Base-by-base conservation (phyloP, 2,888 invertebrate genomes). In the Seladonia tumulorum region DNA sequence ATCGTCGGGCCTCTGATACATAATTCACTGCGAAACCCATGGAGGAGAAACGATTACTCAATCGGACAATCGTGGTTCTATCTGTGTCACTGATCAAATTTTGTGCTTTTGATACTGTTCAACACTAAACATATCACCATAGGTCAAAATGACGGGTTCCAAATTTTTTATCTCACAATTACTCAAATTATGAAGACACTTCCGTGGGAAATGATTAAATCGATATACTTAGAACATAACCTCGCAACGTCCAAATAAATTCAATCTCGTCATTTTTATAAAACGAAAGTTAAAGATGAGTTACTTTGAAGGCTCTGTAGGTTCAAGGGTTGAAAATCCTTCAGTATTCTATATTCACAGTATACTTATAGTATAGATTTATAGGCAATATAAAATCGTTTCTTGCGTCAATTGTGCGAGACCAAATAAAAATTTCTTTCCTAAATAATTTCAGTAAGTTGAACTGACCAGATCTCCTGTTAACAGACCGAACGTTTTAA, bases 1-100 rank as follows among this genome's bases (percentile, higher is more conserved):
- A n/a, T 7, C 66, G 42, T 78, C 71, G 45, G 76, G 16, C 73
- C 70, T 74, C 18, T 45, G 77, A 35, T 83, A 83, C 45, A 75
- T 74, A 63, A 79, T 75, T 82, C 49, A 77, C 53, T 16, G 10
- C 2, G 10, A 12, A 4, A 49, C 47, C 16, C 57, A 63, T 18
- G 16, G 47, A 75, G 25, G n/a, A 42, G 25, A 63, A 42, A 63
- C 63, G 63, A 76, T 66, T 47, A 66, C 16, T 47, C 47, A 42
- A 29, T 49, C 8, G 35, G 14, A 72, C 35, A 39, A 66, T 18
- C 10, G 10, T 66, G 10, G 29, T 29, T 63, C 29, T 63, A 63
- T 63, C 63, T 63, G 66, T 18, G 22, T 35, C 66, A 35, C 66
- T 18, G 29, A 63, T 63, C 7, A n/a, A 14, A 63, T 63, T 63